A percentile compares a stretch with the other conserved stretches of the same genome.
Evolutionary conservation across 2,888 invertebrate genomes (phyloP).

Genomic region (Hypolimnas misippus): DNA sequence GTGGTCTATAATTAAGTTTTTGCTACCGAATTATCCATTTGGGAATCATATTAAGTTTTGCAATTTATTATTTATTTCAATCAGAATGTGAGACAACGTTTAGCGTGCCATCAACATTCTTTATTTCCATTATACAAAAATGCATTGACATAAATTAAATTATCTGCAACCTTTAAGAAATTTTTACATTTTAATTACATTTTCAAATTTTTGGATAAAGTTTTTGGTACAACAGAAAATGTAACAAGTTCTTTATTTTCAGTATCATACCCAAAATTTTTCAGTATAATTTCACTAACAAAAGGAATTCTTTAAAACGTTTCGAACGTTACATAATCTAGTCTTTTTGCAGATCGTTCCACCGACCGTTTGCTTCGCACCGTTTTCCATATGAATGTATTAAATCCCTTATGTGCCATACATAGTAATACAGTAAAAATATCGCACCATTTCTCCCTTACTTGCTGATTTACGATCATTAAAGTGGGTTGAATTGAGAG

Average conservation of each 20-base stretch:
- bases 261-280: not conserved
- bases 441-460: conserved; percentile 47
- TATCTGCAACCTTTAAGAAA: too few species aligned
- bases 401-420: conserved; percentile 51
- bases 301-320: conserved; percentile 10
- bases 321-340: conserved; percentile 31
- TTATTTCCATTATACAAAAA: too few species aligned
- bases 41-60: too few species aligned
- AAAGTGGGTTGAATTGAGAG: conserved; percentile 46
- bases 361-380: conserved; percentile 35
- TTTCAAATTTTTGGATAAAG: too few species aligned
- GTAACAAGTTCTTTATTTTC: not conserved
- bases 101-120: too few species aligned
- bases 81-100: too few species aligned
- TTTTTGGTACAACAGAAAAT: not conserved
- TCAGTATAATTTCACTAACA: not conserved
- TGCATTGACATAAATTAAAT: too few species aligned
- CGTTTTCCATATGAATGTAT: conserved; percentile 52
- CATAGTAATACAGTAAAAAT: conserved; percentile 51
- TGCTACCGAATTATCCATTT: not conserved
- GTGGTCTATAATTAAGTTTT: not conserved
- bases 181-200: too few species aligned
- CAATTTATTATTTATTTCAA: too few species aligned
- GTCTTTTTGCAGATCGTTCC: conserved; percentile 35
- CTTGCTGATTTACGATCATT: conserved; percentile 47